Base-by-base conservation (phyloP, 2,797 vertebrate genomes). In the Agapornis canus region DNA sequence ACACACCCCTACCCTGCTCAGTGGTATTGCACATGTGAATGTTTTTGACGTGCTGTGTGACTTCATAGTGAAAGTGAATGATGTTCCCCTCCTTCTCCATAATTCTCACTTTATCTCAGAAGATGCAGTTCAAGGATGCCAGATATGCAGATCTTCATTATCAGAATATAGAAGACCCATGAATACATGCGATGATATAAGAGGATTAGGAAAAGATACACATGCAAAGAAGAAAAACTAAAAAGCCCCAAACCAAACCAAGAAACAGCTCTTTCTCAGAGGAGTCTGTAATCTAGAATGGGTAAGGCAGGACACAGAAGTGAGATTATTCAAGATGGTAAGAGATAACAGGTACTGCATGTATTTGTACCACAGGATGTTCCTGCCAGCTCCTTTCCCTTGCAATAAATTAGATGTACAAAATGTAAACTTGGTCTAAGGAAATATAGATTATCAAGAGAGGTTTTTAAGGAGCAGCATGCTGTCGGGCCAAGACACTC, bases 1-100 rank as follows among this genome's bases (percentile, higher is more conserved):
- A 5, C 9, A 29, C 11, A 8, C 7, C 6, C 15, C 11, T 3
- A 4, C 9, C 9, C 17, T 54, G 32, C n/a, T 5, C 35, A 89
- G 64, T 12, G 10, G 54, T 12, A 37, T 25, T 61, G 25, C 23
- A 45, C 1, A 32, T 0, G 1, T 31, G 3, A 61, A 35, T 39
- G 45, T 22, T 63, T 81, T 20, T 80, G 29, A 65, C 79, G 29
- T 57, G n/a, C n/a, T 84, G 51, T 48, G 70, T 61, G 68, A 85
- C 25, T 75, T 79, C 42, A 70, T 42, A 22, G 18, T 59, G 68
- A 79, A 73, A n/a, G 8, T 57, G 49, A 15, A 45, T 25, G 25
- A 49, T 47, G 19, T 15, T 70, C 71, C 3, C 14, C 11, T 6
- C 9, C 23, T 77, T 75, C 37, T 23, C 92, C 43, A 52, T 10